phyloP scores from a whole-genome alignment of 2,797 vertebrate species.

The Jordanella pulchra region DNA sequence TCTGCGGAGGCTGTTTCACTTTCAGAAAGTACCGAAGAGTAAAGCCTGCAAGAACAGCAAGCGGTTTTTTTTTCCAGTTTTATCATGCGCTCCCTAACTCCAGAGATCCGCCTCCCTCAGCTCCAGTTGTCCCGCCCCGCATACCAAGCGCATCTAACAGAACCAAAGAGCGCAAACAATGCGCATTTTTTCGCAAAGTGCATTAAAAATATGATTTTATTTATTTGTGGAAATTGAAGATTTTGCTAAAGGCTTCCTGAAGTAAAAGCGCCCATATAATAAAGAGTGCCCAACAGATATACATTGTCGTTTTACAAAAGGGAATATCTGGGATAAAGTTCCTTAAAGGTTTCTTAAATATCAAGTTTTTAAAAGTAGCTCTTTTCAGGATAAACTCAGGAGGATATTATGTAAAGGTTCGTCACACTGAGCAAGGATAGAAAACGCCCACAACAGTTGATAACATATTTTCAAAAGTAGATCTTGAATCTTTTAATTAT shows the following conservation, averaged over 20 bases:
- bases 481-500: no score
- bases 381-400: no score
- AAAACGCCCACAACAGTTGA: background rate
- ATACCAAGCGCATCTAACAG: conserved; percentile 21
- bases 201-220: background rate
- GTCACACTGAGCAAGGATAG: background rate
- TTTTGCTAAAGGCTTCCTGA: background rate
- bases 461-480: background rate
- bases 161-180: conserved; percentile 16
- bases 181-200: conserved; percentile 14
- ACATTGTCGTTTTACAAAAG: no score
- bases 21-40: background rate
- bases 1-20: background rate
- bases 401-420: no score
- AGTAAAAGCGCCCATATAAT: background rate
- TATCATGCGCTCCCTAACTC: conserved; percentile 43
- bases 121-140: conserved; percentile 24
- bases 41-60: rapidly evolving
- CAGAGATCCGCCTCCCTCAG: conserved; percentile 39
- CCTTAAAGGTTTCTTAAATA: background rate
- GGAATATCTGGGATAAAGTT: no score
- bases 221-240: background rate
- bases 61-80: background rate
- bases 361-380: background rate
- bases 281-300: background rate